A percentile compares a stretch with the other conserved stretches of the same genome.
Conservation (phyloP, 2,888 invertebrate genomes). For the Argyresthia albistria region DNA sequence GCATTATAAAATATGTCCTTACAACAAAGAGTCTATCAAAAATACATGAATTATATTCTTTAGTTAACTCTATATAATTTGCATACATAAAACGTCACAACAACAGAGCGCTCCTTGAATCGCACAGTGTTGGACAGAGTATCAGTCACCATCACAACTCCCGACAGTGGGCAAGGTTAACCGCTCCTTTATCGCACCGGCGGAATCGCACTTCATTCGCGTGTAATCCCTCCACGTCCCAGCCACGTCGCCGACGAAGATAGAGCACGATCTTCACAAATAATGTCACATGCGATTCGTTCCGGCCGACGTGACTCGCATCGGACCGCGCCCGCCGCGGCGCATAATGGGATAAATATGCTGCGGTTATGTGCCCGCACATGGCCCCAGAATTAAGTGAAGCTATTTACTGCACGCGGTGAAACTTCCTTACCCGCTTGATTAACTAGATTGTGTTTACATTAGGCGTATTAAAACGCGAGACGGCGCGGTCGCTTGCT, state of each 20-base stretch:
- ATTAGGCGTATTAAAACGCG: constrained; percentile 30
- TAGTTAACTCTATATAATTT: too few species aligned
- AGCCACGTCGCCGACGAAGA: constrained; percentile 69
- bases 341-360: constrained; percentile 72
- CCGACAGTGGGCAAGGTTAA: constrained; percentile 1
- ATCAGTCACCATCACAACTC: neutral
- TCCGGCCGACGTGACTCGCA: constrained; percentile 70
- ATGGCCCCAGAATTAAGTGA: constrained; percentile 68
- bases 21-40: too few species aligned
- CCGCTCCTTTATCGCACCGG: constrained; percentile 56
- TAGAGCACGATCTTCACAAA: constrained; percentile 74
- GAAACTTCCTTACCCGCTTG: constrained; percentile 52
- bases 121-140: too few species aligned
- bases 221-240: constrained; percentile 71
- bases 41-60: too few species aligned
- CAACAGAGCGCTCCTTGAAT: too few species aligned
- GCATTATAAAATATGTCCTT: too few species aligned
- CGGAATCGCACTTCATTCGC: constrained; percentile 70
- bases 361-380: constrained; percentile 65
- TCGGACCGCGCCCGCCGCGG: constrained; percentile 55
- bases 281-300: constrained; percentile 74
- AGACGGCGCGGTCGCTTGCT: constrained; percentile 6
- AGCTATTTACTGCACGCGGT: constrained; percentile 58
- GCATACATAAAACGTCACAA: too few species aligned
- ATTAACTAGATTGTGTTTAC: constrained; percentile 58